phyloP scores from a whole-genome alignment of 2,113 vertebrate genomes.

The Neolamprologus devosi region DNA sequence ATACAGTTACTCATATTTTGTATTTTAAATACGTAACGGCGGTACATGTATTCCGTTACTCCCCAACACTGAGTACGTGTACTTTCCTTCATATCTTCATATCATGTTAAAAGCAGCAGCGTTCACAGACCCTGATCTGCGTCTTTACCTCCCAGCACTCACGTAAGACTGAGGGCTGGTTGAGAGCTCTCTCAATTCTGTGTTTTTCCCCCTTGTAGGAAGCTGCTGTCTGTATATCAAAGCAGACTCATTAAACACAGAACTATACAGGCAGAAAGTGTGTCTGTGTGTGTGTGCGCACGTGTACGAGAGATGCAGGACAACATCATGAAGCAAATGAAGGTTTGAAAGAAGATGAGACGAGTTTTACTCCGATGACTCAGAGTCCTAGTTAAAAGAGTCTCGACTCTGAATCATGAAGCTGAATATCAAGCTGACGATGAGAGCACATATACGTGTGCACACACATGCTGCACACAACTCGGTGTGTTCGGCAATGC shows the following conservation, averaged over 20 bases:
- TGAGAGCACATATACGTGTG: neutral
- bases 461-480: neutral
- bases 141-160: neutral
- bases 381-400: conserved; percentile 21
- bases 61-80: no score
- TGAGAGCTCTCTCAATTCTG: neutral
- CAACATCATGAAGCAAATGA: neutral
- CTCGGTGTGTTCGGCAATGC: neutral
- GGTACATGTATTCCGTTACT: rapidly evolving
- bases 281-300: neutral
- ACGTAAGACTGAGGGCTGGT: neutral
- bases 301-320: neutral
- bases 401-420: conserved; percentile 5
- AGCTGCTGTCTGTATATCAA: conserved; percentile 3
- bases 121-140: neutral
- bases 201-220: neutral
- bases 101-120: neutral
- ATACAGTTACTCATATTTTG: no score
- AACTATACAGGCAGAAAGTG: neutral
- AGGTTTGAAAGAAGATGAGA: neutral
- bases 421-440: conserved; percentile 21
- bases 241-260: conserved; percentile 23
- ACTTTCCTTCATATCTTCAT: neutral
- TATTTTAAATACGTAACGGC: no score
- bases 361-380: conserved; percentile 24